Base-by-base conservation (phyloP, 2,888 invertebrate species). In the Perdita meconis region DNA sequence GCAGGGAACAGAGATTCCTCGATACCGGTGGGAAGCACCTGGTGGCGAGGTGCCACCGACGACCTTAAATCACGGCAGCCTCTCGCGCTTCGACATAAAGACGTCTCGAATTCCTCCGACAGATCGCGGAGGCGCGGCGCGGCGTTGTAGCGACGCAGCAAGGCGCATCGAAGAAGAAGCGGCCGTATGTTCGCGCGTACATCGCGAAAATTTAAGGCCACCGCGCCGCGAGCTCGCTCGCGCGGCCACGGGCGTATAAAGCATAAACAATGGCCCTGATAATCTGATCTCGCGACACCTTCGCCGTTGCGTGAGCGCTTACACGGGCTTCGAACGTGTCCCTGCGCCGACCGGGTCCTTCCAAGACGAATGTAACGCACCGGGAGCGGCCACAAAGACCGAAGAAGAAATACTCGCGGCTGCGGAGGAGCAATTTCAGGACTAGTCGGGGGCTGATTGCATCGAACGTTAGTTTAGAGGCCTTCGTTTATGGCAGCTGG, bases 221-320 rank as follows among this genome's bases (percentile, higher is more conserved):
- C 51, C 59, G 44, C 51, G 30, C 50, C 59, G 44, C 51, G 30
- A 10, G 36, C 24, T 36, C 53, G 53, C 51, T 51, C 24, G 36
- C 60, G 53, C 51, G 57, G 66, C 78, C 57, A 72, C 64, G 69
- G 59, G 57, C 67, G 75, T 81, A 83, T 85, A 81, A 85, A 76
- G 78, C 78, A 84, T 85, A 85, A 82, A 85, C 84, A 85, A 84
- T 84, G 79, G 65, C 66, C 74, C 74, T 78, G 84, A 85, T 85
- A 85, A 85, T 82, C 84, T 83, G 81, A 85, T 85, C 82, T 71
- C 70, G 81, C 80, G 83, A 85, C 80, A 82, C 80, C 73, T 80
- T 70, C 60, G 40, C 51, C 53, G 67, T 60, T 47, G 68, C 56
- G 68, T 67, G 65, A 57, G 24, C 53, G 66, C 30, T 42, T 36